Evolutionary conservation across 2,888 invertebrate genomes (phyloP).

Genomic region (Ichneumoninae sp.): DNA sequence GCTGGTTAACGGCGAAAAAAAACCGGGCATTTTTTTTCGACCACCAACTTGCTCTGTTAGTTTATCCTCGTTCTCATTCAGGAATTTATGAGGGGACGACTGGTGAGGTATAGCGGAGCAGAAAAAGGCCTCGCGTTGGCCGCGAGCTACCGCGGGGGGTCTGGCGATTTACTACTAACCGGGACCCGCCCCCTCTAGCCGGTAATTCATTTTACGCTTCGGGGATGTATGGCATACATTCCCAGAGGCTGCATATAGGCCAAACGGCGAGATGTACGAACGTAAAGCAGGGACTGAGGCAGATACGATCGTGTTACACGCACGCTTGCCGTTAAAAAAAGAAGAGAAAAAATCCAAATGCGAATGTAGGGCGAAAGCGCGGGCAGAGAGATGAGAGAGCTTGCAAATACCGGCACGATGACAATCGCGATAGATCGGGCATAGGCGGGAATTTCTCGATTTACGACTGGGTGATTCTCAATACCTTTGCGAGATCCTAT

Average conservation of each 20-base stretch:
- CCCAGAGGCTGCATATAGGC: constrained; percentile 24
- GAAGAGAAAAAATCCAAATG: not conserved
- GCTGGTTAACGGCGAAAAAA: not conserved
- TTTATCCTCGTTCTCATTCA: constrained; percentile 46
- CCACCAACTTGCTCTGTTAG: constrained; percentile 31
- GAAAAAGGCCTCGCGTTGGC: constrained; percentile 15
- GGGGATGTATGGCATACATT: constrained; percentile 36
- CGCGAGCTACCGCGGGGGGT: constrained; percentile 23
- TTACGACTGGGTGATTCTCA: constrained; percentile 40
- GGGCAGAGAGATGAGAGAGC: constrained; percentile 19
- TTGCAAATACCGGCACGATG: constrained; percentile 27
- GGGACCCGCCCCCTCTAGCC: constrained; percentile 31
- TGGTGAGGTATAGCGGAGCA: constrained; percentile 25
- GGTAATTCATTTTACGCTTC: constrained; percentile 59
- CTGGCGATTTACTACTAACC: constrained; percentile 54
- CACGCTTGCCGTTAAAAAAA: constrained; percentile 18
- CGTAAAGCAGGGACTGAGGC: constrained; percentile 2
- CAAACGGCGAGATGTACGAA: constrained; percentile 29
- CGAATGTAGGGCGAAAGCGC: constrained; percentile 16
- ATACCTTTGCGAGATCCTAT: constrained; percentile 3
- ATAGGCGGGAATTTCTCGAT: constrained; percentile 42
- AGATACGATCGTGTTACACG: constrained; percentile 50
- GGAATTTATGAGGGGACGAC: constrained; percentile 49
- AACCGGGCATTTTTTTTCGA: constrained; percentile 3
- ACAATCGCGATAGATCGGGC: constrained; percentile 34